Evolutionary conservation across 2,888 invertebrate genomes (phyloP).

Genomic region (Dynastes maya): DNA sequence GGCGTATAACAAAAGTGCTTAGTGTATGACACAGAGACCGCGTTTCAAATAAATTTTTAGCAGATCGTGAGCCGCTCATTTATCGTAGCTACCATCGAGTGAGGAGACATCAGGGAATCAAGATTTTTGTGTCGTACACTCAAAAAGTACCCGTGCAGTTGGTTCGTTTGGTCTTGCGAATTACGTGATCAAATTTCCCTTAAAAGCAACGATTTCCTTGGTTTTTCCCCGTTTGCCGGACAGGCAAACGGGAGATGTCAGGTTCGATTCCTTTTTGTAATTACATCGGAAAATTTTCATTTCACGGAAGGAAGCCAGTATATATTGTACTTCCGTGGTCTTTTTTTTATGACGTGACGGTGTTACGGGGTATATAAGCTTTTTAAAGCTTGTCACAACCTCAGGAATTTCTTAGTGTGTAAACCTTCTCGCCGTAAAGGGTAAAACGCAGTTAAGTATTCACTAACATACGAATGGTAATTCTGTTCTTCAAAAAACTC

Average conservation of each 20-base stretch:
- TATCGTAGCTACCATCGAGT: slow-evolving; percentile 16
- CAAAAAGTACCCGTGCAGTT: neutral
- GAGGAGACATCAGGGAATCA: slow-evolving; percentile 38
- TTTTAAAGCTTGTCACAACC: too few relatives aligned
- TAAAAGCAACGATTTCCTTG: too few relatives aligned
- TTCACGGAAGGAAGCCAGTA: neutral
- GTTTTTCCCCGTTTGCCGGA: too few relatives aligned
- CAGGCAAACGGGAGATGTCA: neutral
- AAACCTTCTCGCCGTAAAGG: too few relatives aligned
- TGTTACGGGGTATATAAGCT: too few relatives aligned
- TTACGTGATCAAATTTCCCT: neutral
- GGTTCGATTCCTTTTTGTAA: neutral
- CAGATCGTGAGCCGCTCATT: slow-evolving; percentile 19
- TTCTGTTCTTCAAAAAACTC: too few relatives aligned
- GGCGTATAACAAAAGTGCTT: slow-evolving; percentile 70
- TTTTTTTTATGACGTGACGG: too few relatives aligned
- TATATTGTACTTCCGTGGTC: neutral
- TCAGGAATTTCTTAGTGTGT: too few relatives aligned
- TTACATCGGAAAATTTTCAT: neutral
- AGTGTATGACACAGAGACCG: slow-evolving; percentile 67
- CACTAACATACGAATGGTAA: too few relatives aligned
- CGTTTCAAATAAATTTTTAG: slow-evolving; percentile 59
- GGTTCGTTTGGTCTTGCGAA: neutral
- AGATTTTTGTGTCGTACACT: slow-evolving; percentile 33
- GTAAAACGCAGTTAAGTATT: too few relatives aligned